phyloP scores from a whole-genome alignment of 2,888 invertebrate species.

The Acleris holmiana region DNA sequence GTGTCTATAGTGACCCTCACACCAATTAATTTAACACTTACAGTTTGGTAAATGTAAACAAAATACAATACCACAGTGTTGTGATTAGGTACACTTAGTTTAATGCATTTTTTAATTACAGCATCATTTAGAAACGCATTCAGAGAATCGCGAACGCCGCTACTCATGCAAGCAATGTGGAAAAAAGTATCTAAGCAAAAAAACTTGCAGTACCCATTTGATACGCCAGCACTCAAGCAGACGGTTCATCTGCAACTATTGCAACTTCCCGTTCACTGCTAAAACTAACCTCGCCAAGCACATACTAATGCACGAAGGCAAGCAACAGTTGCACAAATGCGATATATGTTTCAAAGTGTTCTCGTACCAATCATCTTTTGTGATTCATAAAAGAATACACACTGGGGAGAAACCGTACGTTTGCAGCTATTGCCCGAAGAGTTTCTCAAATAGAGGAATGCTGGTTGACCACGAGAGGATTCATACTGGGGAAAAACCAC shows the following conservation, averaged over 20 bases:
- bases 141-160: conserved; percentile 63
- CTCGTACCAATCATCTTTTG: conserved; percentile 57
- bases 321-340: conserved; percentile 64
- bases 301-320: conserved; percentile 69
- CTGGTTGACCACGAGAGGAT: conserved; percentile 69
- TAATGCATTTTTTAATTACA: conserved; percentile 39
- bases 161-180: conserved; percentile 75
- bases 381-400: conserved; percentile 74
- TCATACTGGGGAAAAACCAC: conserved; percentile 76
- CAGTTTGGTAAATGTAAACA: too few species aligned
- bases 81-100: not conserved
- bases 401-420: conserved; percentile 70
- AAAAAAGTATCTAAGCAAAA: conserved; percentile 71
- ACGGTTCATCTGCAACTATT: conserved; percentile 71
- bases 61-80: not conserved
- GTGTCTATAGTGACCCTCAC: too few species aligned
- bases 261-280: conserved; percentile 70
- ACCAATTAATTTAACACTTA: too few species aligned
- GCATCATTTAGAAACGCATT: conserved; percentile 73
- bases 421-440: conserved; percentile 67
- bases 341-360: conserved; percentile 71
- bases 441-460: conserved; percentile 67
- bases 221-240: conserved; percentile 63
- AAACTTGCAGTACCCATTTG: conserved; percentile 61
- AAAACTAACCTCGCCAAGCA: conserved; percentile 73